These are phyloP conservation scores for Drosophila colorata DNA, from an alignment of 2,888 invertebrate genomes.

Conservation along the genomic window DNA sequence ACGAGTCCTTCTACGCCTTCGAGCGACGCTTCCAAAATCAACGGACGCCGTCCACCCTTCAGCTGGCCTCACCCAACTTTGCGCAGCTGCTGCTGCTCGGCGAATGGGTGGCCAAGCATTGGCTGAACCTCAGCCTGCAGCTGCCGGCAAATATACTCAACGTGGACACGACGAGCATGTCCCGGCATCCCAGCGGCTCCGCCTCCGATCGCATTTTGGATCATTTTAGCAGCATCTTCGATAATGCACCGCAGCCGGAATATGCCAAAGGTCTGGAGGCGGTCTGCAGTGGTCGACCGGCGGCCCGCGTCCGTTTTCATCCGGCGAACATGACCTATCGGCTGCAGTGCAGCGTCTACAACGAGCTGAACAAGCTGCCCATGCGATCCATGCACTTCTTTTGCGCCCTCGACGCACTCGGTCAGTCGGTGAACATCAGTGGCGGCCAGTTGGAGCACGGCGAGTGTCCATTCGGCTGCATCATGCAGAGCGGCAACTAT, in stretches of 20 bases:
- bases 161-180: constrained; percentile 80
- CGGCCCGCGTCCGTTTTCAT: constrained; percentile 81
- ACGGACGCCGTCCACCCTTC: constrained; percentile 47
- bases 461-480: constrained; percentile 83
- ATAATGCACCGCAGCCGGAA: constrained; percentile 83
- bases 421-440: constrained; percentile 73
- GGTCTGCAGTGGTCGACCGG: constrained; percentile 67
- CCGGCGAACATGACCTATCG: constrained; percentile 83
- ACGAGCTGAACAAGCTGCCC: constrained; percentile 82
- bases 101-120: constrained; percentile 85
- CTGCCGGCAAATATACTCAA: constrained; percentile 83
- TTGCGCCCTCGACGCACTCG: constrained; percentile 80
- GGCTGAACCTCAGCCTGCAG: constrained; percentile 66
- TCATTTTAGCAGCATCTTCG: constrained; percentile 83
- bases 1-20: constrained; percentile 69
- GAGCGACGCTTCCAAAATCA: constrained; percentile 52
- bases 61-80: constrained; percentile 85
- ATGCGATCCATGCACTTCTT: constrained; percentile 83
- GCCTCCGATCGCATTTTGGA: constrained; percentile 83
- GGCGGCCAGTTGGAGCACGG: constrained; percentile 66
- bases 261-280: constrained; percentile 82
- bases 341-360: constrained; percentile 80
- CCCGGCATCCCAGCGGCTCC: constrained; percentile 60
- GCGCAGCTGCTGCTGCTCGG: constrained; percentile 86
- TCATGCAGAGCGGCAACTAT: constrained; percentile 80